Conservation (phyloP, 2,888 invertebrate genomes). For the Plebejus anna region DNA sequence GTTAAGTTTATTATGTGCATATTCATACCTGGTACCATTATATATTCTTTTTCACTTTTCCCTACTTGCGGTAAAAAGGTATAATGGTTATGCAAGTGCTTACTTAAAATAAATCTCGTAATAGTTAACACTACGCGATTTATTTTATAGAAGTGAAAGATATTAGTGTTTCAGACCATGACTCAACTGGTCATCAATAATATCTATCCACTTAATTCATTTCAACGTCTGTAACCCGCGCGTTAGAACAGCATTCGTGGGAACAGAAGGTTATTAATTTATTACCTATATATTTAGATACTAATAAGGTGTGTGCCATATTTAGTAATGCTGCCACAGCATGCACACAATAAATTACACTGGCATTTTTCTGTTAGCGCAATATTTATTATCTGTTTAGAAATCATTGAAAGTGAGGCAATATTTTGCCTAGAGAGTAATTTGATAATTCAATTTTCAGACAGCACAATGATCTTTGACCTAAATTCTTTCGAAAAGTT, state of each 20-base stretch:
- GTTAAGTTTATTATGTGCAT: background rate
- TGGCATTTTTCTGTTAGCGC: conserved; percentile 26
- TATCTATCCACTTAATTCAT: conserved; percentile 19
- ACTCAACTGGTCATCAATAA: conserved; percentile 20
- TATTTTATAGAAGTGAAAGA: background rate
- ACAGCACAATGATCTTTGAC: background rate
- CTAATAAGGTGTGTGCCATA: conserved; percentile 18
- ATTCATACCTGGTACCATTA: background rate
- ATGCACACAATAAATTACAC: conserved; percentile 23
- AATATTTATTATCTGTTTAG: conserved; percentile 24
- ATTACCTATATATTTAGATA: conserved; percentile 20
- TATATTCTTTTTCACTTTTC: background rate
- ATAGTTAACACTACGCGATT: background rate
- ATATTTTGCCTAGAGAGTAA: conserved; percentile 4
- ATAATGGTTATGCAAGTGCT: background rate
- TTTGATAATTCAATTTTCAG: conserved; percentile 22
- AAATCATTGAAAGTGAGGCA: conserved; percentile 22
- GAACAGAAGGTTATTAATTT: conserved; percentile 18
- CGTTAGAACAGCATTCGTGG: conserved; percentile 7
- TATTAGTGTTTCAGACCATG: conserved; percentile 12
- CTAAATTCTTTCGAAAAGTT: conserved; percentile 1
- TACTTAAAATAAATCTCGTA: no score
- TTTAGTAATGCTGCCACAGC: conserved; percentile 21
- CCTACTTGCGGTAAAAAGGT: background rate
- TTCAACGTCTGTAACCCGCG: conserved; percentile 18